A percentile compares a stretch with the other conserved stretches of the same genome.
phyloP scores from a whole-genome alignment of 1,140 invertebrate genomes.

The Venturia canescens region DNA sequence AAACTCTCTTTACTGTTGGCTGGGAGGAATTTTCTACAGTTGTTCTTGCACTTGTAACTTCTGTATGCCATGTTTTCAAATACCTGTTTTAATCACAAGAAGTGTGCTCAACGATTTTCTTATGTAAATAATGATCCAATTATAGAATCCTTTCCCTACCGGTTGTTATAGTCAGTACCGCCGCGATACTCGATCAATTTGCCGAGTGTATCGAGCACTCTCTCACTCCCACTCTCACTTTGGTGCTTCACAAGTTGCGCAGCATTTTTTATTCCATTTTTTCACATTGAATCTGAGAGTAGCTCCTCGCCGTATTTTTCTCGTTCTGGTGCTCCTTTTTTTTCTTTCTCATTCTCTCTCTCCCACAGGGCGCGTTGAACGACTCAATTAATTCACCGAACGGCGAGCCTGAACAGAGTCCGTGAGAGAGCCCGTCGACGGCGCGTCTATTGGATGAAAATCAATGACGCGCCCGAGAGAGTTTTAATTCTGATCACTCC shows the following conservation, averaged over 20 bases:
- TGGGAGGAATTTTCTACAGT: conserved; percentile 29
- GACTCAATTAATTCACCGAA: conserved; percentile 44
- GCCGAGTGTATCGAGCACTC: conserved; percentile 20
- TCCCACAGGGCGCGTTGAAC: conserved; percentile 32
- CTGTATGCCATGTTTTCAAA: conserved; percentile 1
- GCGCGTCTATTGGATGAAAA: conserved; percentile 44
- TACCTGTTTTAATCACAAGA: conserved; percentile 9
- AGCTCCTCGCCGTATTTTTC: conserved; percentile 12
- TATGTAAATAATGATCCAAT: conserved; percentile 46
- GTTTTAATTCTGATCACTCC: conserved; percentile 22
- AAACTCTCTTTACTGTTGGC: conserved; percentile 34
- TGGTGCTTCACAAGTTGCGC: background rate
- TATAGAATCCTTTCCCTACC: conserved; percentile 38
- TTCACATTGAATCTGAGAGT: conserved; percentile 29
- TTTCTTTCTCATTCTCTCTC: background rate
- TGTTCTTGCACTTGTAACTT: conserved; percentile 32
- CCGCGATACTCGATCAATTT: conserved; percentile 41
- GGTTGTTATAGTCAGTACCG: conserved; percentile 37
- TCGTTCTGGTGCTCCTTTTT: background rate
- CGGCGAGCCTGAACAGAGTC: background rate
- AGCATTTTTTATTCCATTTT: conserved; percentile 21
- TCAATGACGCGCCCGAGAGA: conserved; percentile 43
- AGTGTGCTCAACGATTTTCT: conserved; percentile 35
- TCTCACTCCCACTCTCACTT: background rate
- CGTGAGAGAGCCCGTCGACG: conserved; percentile 9